Conservation (phyloP, 1,140 invertebrate genomes). For the Wasmannia auropunctata region DNA sequence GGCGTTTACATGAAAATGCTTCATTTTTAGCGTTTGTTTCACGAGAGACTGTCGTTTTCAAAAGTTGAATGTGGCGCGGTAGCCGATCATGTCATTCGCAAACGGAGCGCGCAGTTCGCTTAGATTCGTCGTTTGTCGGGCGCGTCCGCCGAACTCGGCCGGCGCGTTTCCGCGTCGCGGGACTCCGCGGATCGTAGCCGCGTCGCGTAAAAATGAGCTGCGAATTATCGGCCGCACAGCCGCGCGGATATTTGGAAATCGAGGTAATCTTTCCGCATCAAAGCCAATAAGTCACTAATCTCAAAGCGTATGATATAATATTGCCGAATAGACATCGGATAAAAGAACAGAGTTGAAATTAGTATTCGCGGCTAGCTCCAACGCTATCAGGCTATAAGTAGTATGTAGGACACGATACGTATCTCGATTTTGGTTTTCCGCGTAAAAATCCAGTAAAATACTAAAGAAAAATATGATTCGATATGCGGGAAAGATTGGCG, state of each 20-base stretch:
- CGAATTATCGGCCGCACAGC: neutral
- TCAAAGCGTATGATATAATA: neutral
- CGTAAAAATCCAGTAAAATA: neutral
- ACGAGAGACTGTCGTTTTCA: neutral
- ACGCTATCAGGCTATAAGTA: neutral
- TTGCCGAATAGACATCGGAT: neutral
- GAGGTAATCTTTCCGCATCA: neutral
- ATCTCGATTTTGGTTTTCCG: neutral
- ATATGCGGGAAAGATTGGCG: neutral
- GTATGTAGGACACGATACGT: no score
- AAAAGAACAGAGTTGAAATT: neutral
- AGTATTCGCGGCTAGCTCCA: no score
- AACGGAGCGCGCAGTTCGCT: neutral
- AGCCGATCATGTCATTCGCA: neutral
- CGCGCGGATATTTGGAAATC: neutral
- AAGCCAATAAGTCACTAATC: no score
- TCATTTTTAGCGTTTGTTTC: neutral
- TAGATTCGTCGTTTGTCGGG: neutral
- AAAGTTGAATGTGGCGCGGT: constrained; percentile 5
- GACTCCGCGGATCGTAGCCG: no score
- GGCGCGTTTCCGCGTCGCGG: no score
- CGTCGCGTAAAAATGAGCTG: neutral
- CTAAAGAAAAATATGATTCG: neutral
- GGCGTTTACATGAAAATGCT: neutral
- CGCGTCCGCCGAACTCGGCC: no score